Evolutionary conservation across 2,113 vertebrate genomes (phyloP).

Genomic region (Cyanoliseus patagonus): DNA sequence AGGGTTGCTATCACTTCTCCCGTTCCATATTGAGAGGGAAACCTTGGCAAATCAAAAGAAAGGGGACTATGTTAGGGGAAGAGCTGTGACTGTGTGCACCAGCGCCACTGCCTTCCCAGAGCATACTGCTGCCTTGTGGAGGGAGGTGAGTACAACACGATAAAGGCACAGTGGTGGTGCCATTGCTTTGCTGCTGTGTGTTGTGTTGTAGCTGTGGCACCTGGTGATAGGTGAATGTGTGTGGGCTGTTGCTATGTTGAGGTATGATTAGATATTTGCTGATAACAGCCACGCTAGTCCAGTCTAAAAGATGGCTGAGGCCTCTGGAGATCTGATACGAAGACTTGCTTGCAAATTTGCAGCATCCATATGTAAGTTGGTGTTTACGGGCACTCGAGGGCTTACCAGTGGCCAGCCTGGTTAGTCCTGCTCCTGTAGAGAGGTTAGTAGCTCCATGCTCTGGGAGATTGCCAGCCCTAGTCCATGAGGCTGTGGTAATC

Average conservation of each 20-base stretch:
- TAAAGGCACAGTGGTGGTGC: neutral
- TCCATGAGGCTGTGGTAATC: neutral
- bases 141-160: neutral
- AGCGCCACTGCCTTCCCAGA: neutral
- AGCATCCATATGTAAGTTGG: accelerated
- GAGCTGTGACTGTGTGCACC: neutral
- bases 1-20: neutral
- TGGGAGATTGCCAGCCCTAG: neutral
- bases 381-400: neutral
- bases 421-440: neutral
- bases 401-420: neutral
- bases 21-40: neutral
- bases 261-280: neutral
- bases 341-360: neutral
- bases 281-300: neutral
- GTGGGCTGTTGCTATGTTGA: neutral
- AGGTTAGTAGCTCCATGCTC: accelerated
- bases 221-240: neutral
- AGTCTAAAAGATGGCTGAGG: neutral
- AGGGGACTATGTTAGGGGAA: neutral
- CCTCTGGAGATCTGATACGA: neutral
- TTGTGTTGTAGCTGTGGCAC: neutral
- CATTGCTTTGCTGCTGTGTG: neutral
- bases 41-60: neutral
- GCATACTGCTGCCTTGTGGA: neutral